Base-by-base conservation (phyloP, 2,888 invertebrate genomes). In the Eupithecia vulgata region DNA sequence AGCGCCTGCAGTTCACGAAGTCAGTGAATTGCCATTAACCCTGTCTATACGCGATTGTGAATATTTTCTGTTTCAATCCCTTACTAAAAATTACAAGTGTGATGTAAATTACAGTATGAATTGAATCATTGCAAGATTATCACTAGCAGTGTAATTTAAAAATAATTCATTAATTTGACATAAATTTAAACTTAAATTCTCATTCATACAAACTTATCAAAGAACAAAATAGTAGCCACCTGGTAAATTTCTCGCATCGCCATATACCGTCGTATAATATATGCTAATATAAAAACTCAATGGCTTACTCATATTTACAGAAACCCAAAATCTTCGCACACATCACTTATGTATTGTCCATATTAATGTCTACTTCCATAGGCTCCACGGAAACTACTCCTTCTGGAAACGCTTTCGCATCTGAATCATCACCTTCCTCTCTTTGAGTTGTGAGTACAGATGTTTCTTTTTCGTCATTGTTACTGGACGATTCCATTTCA, bases 291-390 rank as follows among this genome's bases (percentile, higher is more conserved):
- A 17, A 61, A 61, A 7, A 34, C 17, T 61, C 15, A 61, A 17
- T 61, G 17, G 17, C 34, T 34, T 61, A 61, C 61, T 8, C 34
- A 61, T 61, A 61, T 61, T 61, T 61, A 61, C 17, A 61, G 57
- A 57, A 52, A 57, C 21, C 12, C 57, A 52, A 52, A 5, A 57
- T 57, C 10, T 57, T 57, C 12, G 7, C 7, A 34, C 35, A 13
- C 34, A 35, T 35, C 12, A 35, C 37, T 67, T 65, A 75, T 7
- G 68, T 72, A 17, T 74, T 48, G 30, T 73, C 69, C 52, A 52
- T 48, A 45, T 30, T 42, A 35, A 52, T 48, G 64, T 76, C 74
- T 8, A 78, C 71, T 45, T 78, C 76, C 77, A 77, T 77, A 35
- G 71, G 42, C 67, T 74, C 76, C n/a, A 65, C 40, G 2, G 65